Evolutionary conservation across 2,797 vertebrate species (phyloP), one percentile per base, ranked within the genome.

Genomic region (Gymnothorax javanicus): DNA sequence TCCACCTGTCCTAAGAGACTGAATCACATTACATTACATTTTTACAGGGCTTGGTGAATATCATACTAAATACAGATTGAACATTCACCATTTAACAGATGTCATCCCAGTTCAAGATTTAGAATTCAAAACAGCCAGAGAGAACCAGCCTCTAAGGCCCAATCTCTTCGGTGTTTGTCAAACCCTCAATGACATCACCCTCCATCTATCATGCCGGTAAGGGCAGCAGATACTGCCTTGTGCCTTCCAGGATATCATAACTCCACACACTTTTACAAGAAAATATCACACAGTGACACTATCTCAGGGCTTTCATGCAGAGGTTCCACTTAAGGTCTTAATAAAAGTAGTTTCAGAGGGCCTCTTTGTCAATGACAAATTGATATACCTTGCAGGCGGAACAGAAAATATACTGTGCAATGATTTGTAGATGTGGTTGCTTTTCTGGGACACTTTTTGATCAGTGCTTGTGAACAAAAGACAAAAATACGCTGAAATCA

Each of bases 171-270:
- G 90, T 87, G 93, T 93, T 96, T 97, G 97, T 98, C 97, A 97
- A 96, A 95, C 96, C 94, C 92, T 91, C 96, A 96, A 98, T 99
- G 97, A 99, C 97, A 99, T 99, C 98, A 99, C 97, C 96, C 96
- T 95, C 96, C 96, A 98, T 98, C 97, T 95, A 98, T 99, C 97
- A 98, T 91, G 92, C 93, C 94, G 95, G 94, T 95, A 95, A 96
- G 95, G 93, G 96, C 94, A 95, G 96, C 94, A 95, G 93, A 95
- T 96, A 94, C 95, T 95, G 96, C 97, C 98, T 98, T 98, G 97
- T 99, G 98, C 96, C 96, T 96, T 92, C 93, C 94, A 95, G 33
- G 83, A 92, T 96, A 94, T 94, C 94, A 95, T 95, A 95, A 96
- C 93, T 96, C 95, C 94, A 95, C 93, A 96, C 93, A 95, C 93